Conservation (phyloP, 2,797 vertebrate species). For the Trematomus bernacchii region DNA sequence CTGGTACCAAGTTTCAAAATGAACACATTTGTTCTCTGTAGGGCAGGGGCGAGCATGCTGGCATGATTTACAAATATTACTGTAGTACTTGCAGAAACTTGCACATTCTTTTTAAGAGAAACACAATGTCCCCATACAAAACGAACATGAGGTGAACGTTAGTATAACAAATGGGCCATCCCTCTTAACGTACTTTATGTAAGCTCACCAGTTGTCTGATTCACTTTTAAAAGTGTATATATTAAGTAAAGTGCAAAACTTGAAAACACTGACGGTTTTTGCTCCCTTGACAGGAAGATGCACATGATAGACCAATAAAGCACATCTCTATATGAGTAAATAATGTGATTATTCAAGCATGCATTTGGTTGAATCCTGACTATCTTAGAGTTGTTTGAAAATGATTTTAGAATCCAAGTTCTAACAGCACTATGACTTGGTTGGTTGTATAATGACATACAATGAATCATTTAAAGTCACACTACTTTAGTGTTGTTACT, state of each 20-base stretch:
- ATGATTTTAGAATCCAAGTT: not conserved
- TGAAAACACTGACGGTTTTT: not conserved
- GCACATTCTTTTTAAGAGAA: not conserved
- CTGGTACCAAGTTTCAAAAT: not conserved
- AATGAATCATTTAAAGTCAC: not conserved
- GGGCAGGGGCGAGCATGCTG: not conserved
- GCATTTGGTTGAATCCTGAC: not conserved
- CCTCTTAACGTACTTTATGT: not conserved
- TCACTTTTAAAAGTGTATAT: not conserved
- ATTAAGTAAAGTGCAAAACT: not conserved
- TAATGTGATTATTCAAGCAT: not conserved
- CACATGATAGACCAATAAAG: constrained; percentile 3
- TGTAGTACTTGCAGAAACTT: not conserved
- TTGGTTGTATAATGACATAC: not conserved
- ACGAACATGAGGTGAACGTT: not conserved
- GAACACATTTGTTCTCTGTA: not conserved
- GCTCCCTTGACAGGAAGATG: not conserved
- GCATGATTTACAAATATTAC: not conserved
- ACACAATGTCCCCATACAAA: not conserved
- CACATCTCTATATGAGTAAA: not conserved
- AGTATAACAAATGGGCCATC: not conserved
- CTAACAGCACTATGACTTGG: not conserved
- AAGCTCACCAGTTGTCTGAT: not conserved
- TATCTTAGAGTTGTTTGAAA: constrained; percentile 1
- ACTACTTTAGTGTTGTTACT: constrained; percentile 34